Conservation (phyloP, 1,140 invertebrate species). For the Heliconius melpomene region DNA sequence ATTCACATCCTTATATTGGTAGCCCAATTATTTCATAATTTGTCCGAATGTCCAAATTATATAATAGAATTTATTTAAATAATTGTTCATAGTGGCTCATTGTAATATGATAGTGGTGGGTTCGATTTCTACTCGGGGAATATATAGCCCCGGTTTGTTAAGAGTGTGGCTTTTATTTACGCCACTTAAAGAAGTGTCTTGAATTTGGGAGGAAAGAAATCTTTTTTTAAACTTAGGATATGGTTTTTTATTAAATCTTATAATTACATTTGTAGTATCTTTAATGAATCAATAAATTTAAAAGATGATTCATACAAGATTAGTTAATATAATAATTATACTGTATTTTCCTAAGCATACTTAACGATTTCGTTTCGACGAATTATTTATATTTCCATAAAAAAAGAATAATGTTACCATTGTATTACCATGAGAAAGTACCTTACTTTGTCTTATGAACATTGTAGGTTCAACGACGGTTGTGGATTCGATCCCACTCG, state of each 20-base stretch:
- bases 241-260: too few relatives aligned
- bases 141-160: not conserved
- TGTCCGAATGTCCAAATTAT: not conserved
- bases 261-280: too few relatives aligned
- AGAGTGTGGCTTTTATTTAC: not conserved
- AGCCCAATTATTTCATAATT: conserved; percentile 6
- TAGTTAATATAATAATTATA: not conserved
- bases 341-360: not conserved
- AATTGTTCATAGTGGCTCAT: too few relatives aligned
- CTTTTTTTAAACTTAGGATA: too few relatives aligned
- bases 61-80: too few relatives aligned
- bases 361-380: not conserved
- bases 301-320: not conserved
- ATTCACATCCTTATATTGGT: conserved; percentile 15
- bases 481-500: too few relatives aligned
- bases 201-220: too few relatives aligned
- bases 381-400: not conserved
- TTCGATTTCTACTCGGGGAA: too few relatives aligned
- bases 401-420: not conserved
- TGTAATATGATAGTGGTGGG: too few relatives aligned
- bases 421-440: conserved; percentile 12
- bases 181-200: not conserved
- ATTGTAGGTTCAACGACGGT: too few relatives aligned
- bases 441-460: conserved; percentile 12
- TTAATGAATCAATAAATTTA: not conserved